Conservation (phyloP, 2,797 vertebrate genomes). For the Schizopygopsis pylzovi region DNA sequence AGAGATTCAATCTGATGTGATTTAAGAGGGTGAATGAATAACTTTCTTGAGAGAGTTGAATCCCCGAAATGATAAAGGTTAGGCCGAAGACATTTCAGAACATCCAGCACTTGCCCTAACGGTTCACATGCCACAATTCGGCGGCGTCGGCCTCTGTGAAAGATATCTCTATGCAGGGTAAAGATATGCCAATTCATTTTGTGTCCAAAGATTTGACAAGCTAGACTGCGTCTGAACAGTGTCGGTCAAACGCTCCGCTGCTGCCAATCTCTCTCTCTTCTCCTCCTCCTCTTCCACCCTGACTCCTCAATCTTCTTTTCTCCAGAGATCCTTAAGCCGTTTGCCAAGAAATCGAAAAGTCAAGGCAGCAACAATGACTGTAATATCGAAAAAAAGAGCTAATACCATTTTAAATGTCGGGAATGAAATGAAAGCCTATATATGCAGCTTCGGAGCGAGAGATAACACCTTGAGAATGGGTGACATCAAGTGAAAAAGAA, state of each 20-base stretch:
- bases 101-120: constrained; percentile 42
- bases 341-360: constrained; percentile 87
- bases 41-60: constrained; percentile 19
- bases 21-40: constrained; percentile 58
- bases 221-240: constrained; percentile 96
- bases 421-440: constrained; percentile 76
- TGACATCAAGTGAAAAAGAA: constrained; percentile 61
- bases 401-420: constrained; percentile 77
- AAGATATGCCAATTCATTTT: constrained; percentile 96
- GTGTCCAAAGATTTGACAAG: constrained; percentile 93
- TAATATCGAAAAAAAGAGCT: constrained; percentile 68
- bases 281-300: constrained; percentile 58
- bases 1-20: constrained; percentile 60
- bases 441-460: constrained; percentile 37
- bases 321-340: constrained; percentile 74
- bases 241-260: constrained; percentile 88
- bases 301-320: constrained; percentile 67
- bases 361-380: constrained; percentile 81
- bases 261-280: constrained; percentile 72
- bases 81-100: constrained; percentile 30
- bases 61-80: constrained; percentile 36
- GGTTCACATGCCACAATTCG: constrained; percentile 21
- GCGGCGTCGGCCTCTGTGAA: constrained; percentile 86
- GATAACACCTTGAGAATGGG: constrained; percentile 53
- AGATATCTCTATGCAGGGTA: constrained; percentile 89